Evolutionary conservation across 2,888 invertebrate species (phyloP), one percentile per base, ranked within the genome.

Genomic region (Penaeus monodon): DNA sequence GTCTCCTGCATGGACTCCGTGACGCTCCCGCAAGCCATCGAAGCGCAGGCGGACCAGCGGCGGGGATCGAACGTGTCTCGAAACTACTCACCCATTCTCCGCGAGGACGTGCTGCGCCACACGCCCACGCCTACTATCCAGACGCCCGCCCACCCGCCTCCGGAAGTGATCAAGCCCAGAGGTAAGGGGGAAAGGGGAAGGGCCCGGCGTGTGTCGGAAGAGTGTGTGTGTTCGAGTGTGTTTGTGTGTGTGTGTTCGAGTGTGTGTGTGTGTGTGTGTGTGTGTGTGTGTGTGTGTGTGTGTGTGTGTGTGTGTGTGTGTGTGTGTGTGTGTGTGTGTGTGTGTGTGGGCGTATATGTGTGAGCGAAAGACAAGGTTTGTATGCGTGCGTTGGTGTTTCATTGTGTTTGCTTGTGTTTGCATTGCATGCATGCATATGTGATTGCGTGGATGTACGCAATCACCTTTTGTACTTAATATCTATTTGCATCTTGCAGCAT

Each of bases 1-100:
- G 93, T 82, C 65, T 85, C 89, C 27, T 81, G 83, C 68, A 86
- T 85, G n/a, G 89, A 88, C n/a, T 73, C 85, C 38, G 78, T 81
- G 73, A 74, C 70, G 7, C 77, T 88, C n/a, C 88, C 86, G 0
- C 64, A 81, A 79, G 63, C 65, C 73, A 80, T 90, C 57, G 79
- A 7, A 20, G 44, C 24, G 2, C 17, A 57, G n/a, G 20, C 65
- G 12, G 76, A 82, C 33, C 84, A 84, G 27, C 68, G 88, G n/a
- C 63, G 86, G 57, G 88, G 84, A 10, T 89, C 89, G 66, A 77
- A 82, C 65, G 81, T 83, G 38, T 88, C 89, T 33, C 78, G 89
- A 14, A 84, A 81, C 63, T 89, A 89, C 86, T 89, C 88, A n/a
- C 89, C 89, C 66, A 86, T 89, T 74, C 86, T 86, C 65, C 86